Evolutionary conservation across 2,888 invertebrate genomes (phyloP), one percentile per base, ranked within the genome.

Genomic region (Spicauda simplicius): DNA sequence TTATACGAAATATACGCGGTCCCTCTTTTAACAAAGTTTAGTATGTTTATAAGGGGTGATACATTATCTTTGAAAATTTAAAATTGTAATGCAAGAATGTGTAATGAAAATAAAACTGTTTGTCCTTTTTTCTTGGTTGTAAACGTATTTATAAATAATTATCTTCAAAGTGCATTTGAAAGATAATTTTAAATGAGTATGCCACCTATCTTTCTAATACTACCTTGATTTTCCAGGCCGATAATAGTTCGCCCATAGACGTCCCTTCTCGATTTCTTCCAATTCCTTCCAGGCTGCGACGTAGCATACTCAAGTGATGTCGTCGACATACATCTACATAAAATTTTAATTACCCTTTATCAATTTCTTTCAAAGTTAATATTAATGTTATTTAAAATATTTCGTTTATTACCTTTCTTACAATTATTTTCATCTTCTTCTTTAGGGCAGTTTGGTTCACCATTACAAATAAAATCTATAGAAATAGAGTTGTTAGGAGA

Each of bases 391-490:
- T 16, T n/a, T n/a, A n/a, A n/a, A 18, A 18, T 6, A 0, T 33
- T 33, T 6, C 2, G 8, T 50, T 18, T 16, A 58, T 72, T 77
- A 86, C 91, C 88, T 75, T 74, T 77, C 20, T 70, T 76, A 72
- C 92, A 92, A 48, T 79, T 63, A 0, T 70, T 64, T 78, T 92
- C 92, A 52, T 92, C 92, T 54, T 87, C 84, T 33, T 80, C 83
- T 33, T 75, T 73, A 1, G 81, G 80, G 69, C 92, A 92, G 71
- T 90, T 80, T 2, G 58, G 48, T 69, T 78, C 81, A 12, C 84
- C 82, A 63, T 92, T 77, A 69, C 92, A 92, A 61, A 92, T 70
- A 5, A 72, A 68, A 54, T 84, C 80, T 18, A 86, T 54, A 0
- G 82, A 69, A 50, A 88, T 70, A 25, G 78, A 79, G 8, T 71